A percentile compares a stretch with the other conserved stretches of the same genome.
Conservation (phyloP, 2,797 vertebrate genomes). For the Huso huso region DNA sequence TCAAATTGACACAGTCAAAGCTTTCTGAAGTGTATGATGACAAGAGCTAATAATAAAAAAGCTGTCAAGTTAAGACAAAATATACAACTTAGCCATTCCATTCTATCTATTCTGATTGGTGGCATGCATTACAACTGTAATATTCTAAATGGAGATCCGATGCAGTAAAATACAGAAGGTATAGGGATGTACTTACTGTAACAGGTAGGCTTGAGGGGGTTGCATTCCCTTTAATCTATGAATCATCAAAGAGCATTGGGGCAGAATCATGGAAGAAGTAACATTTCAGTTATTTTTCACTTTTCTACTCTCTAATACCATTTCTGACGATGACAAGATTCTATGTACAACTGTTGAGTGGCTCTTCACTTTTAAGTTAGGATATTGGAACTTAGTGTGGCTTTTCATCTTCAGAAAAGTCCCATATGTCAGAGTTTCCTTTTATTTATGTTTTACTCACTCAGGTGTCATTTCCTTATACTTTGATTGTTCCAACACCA, state of each 20-base stretch:
- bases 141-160: not conserved
- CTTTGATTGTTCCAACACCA: conserved; percentile 18
- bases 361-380: not conserved
- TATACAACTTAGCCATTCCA: too few species aligned
- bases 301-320: not conserved
- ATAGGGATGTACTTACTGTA: not conserved
- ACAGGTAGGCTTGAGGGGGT: not conserved
- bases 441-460: not conserved
- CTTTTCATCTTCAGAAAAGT: conserved; percentile 14
- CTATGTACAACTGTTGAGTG: not conserved
- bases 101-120: too few species aligned
- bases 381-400: conserved; percentile 11
- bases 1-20: too few species aligned
- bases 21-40: too few species aligned
- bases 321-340: not conserved
- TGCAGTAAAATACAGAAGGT: not conserved
- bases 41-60: too few species aligned
- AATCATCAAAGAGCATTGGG: not conserved
- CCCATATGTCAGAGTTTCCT: not conserved
- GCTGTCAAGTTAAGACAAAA: too few species aligned
- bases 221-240: not conserved
- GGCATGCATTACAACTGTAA: not conserved
- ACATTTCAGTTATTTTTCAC: not conserved
- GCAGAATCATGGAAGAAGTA: not conserved
- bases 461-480: conserved; percentile 10